phyloP scores from a whole-genome alignment of 2,113 vertebrate genomes.

The Microtus oregoni region DNA sequence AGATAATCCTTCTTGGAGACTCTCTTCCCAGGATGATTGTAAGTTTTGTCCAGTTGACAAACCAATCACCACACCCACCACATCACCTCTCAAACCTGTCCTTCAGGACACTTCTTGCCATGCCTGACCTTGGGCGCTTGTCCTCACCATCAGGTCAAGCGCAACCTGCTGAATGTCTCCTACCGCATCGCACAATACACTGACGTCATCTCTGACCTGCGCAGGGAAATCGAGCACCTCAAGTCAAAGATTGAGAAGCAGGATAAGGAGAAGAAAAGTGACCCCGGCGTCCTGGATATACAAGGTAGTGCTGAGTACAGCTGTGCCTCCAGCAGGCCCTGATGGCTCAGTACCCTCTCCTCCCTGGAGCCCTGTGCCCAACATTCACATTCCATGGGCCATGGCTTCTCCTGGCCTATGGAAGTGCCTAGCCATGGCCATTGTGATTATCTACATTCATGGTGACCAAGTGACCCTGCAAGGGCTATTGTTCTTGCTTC shows the following conservation, averaged over 20 bases:
- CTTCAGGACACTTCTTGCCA: rapidly evolving
- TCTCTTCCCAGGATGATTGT: background rate
- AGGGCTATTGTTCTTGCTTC: background rate
- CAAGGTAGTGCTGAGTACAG: slow-evolving; percentile 62
- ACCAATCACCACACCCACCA: background rate
- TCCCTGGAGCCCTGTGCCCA: rapidly evolving
- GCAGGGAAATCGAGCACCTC: slow-evolving; percentile 77
- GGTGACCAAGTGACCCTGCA: too few relatives aligned
- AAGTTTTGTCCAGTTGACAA: background rate
- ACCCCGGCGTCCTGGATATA: rapidly evolving
- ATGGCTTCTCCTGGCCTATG: background rate
- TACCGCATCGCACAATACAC: slow-evolving; percentile 80
- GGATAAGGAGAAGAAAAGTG: slow-evolving; percentile 66
- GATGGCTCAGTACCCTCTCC: background rate
- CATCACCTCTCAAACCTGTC: too few relatives aligned
- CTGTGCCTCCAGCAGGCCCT: rapidly evolving
- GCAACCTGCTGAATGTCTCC: slow-evolving; percentile 83
- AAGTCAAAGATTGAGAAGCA: slow-evolving; percentile 76
- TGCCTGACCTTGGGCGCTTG: background rate
- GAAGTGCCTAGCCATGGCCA: rapidly evolving
- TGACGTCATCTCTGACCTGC: slow-evolving; percentile 79
- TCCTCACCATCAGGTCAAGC: slow-evolving; percentile 82
- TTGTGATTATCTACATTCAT: background rate
- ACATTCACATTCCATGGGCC: background rate
- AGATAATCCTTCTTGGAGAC: background rate